Conservation (phyloP, 2,797 vertebrate genomes). For the Gymnocypris eckloni region DNA sequence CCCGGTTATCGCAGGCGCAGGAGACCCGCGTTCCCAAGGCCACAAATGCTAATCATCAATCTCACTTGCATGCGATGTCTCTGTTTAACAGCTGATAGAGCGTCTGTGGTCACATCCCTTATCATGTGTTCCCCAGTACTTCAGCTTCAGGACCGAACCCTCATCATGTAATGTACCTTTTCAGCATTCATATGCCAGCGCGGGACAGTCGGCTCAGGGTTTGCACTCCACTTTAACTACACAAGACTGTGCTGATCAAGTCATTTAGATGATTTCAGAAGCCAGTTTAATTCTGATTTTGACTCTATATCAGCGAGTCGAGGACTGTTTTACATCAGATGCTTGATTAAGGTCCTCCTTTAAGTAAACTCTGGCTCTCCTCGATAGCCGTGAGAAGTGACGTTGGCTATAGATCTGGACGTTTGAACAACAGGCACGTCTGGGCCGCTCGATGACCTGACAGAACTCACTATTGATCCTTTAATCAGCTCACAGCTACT, state of each 20-base stretch:
- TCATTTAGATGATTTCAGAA: background rate
- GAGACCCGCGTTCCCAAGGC: conserved; percentile 81
- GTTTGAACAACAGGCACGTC: conserved; percentile 40
- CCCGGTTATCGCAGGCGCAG: conserved; percentile 82
- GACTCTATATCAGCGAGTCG: too few relatives aligned
- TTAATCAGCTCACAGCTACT: conserved; percentile 48
- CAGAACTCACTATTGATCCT: conserved; percentile 52
- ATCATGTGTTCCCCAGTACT: conserved; percentile 81
- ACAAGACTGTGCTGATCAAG: background rate
- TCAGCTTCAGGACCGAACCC: conserved; percentile 77
- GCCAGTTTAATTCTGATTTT: background rate
- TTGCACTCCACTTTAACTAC: background rate
- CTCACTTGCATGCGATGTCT: conserved; percentile 87
- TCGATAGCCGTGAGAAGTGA: conserved; percentile 5
- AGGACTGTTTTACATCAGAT: background rate
- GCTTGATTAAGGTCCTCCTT: background rate
- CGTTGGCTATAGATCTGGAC: conserved; percentile 23
- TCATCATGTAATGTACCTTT: conserved; percentile 97
- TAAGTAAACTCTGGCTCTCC: background rate
- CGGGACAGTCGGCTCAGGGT: conserved; percentile 46
- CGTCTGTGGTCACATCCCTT: conserved; percentile 90
- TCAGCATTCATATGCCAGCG: conserved; percentile 92
- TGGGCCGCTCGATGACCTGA: conserved; percentile 36
- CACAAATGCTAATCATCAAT: conserved; percentile 92
- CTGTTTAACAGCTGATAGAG: conserved; percentile 98